A percentile compares a stretch with the other conserved stretches of the same genome.
Evolutionary conservation across 2,797 vertebrate species (phyloP).

Genomic region (Lithobates pipiens): DNA sequence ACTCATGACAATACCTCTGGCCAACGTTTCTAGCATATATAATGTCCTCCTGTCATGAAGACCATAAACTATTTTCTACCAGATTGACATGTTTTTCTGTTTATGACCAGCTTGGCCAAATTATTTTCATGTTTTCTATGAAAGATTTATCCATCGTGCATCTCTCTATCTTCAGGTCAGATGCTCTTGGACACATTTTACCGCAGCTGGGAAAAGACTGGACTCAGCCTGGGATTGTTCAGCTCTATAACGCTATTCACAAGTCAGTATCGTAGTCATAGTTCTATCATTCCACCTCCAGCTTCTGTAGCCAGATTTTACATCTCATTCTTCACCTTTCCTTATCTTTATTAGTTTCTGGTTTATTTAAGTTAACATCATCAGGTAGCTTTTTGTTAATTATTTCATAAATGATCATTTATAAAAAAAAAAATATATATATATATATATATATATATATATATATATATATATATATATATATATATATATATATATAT

Average conservation of each 20-base stretch:
- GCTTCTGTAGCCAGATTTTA: not conserved
- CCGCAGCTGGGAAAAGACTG: conserved; percentile 96
- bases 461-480: no score
- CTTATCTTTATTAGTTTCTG: not conserved
- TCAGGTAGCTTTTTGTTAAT: no score
- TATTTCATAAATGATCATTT: no score
- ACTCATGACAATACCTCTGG: no score
- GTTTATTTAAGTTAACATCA: no score
- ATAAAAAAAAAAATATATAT: no score
- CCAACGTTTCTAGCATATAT: no score
- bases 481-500: no score
- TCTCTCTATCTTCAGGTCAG: conserved; percentile 80
- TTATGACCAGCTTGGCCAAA: not conserved
- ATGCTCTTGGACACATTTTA: conserved; percentile 93
- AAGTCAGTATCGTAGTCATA: conserved; percentile 77
- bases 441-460: no score
- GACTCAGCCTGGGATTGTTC: conserved; percentile 93
- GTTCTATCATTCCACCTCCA: not conserved
- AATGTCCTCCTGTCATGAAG: no score
- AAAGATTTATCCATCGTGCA: not conserved
- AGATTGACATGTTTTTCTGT: no score
- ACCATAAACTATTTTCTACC: no score
- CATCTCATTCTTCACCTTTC: not conserved
- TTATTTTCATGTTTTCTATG: not conserved
- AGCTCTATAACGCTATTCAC: conserved; percentile 95